Evolutionary conservation across 2,888 invertebrate genomes (phyloP).

Genomic region (Tortricodes alternella): DNA sequence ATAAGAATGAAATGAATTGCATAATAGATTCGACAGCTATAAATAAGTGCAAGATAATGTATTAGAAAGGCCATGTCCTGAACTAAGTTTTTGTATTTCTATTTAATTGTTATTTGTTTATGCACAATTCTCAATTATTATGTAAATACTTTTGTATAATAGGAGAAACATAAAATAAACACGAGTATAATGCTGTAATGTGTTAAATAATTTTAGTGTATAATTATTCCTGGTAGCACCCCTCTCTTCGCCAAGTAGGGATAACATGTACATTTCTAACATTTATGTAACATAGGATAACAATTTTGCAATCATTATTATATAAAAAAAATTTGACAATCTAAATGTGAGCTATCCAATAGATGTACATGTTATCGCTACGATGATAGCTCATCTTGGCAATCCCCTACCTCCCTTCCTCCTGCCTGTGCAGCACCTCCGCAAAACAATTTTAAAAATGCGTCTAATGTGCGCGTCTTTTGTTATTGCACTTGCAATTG

Average conservation of each 20-base stretch:
- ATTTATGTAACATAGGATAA: slow-evolving; percentile 32
- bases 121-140: slow-evolving; percentile 84
- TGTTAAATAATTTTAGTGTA: slow-evolving; percentile 82
- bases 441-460: neutral
- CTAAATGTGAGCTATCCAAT: slow-evolving; percentile 33
- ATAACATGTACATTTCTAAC: slow-evolving; percentile 74
- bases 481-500: slow-evolving; percentile 29
- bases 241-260: slow-evolving; percentile 81
- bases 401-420: slow-evolving; percentile 60
- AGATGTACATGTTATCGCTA: slow-evolving; percentile 74
- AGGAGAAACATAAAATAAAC: slow-evolving; percentile 83
- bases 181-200: slow-evolving; percentile 82
- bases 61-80: slow-evolving; percentile 75
- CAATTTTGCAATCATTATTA: slow-evolving; percentile 23
- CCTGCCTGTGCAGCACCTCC: slow-evolving; percentile 39
- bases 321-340: slow-evolving; percentile 24
- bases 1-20: slow-evolving; percentile 76
- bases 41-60: slow-evolving; percentile 75
- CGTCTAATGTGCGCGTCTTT: no score
- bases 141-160: slow-evolving; percentile 84
- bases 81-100: slow-evolving; percentile 81
- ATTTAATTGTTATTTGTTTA: slow-evolving; percentile 84
- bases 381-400: slow-evolving; percentile 67
- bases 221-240: slow-evolving; percentile 84
- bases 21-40: slow-evolving; percentile 80